Conservation (phyloP, 2,113 vertebrate genomes). For the Polypterus bichir region DNA sequence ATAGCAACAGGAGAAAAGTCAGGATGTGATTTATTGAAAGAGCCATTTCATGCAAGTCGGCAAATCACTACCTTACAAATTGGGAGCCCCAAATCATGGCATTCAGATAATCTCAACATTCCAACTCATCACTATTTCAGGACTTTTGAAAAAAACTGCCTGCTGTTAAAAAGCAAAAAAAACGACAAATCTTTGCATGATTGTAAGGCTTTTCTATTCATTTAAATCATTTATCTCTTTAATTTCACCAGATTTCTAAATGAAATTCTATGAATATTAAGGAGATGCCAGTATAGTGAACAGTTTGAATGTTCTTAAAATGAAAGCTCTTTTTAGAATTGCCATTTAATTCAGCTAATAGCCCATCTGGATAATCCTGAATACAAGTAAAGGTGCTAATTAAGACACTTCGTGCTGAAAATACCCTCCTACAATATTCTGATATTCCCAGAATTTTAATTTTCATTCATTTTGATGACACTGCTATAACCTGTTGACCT, state of each 20-base stretch:
- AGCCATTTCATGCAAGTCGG: constrained; percentile 4
- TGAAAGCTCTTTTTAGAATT: too few species aligned
- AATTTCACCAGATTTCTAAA: not conserved
- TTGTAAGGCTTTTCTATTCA: not conserved
- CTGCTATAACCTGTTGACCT: too few species aligned
- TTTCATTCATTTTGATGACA: too few species aligned
- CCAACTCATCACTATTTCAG: not conserved
- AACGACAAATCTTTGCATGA: not conserved
- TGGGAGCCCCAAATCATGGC: not conserved
- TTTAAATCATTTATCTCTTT: not conserved
- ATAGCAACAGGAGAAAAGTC: constrained; percentile 2
- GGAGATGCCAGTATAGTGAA: too few species aligned
- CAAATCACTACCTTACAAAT: not conserved
- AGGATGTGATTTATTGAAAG: constrained; percentile 1
- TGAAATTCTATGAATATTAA: not conserved
- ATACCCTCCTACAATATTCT: too few species aligned
- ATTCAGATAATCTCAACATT: not conserved
- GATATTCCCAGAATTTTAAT: too few species aligned
- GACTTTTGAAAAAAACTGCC: not conserved
- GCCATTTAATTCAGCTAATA: too few species aligned
- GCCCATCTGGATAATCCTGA: too few species aligned
- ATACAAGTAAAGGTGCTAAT: too few species aligned
- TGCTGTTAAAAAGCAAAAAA: not conserved
- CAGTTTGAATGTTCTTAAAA: too few species aligned
- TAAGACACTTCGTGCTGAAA: too few species aligned